phyloP scores from a whole-genome alignment of 1,140 invertebrate genomes.

The Calycopis cecrops region DNA sequence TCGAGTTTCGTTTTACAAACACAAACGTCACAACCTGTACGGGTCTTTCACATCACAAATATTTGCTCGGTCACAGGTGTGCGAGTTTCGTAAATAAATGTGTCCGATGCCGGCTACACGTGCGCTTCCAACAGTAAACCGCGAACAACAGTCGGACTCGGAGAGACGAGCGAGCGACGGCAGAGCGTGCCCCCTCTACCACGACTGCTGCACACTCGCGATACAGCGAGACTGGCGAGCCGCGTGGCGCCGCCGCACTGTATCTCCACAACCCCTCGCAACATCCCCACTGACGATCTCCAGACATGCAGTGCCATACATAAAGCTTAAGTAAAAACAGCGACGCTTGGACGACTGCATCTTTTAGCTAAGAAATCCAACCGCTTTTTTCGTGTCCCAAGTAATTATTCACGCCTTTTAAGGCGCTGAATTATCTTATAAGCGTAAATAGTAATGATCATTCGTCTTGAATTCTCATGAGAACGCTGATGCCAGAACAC shows the following conservation, averaged over 20 bases:
- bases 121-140: conserved; percentile 56
- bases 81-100: conserved; percentile 40
- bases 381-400: conserved; percentile 51
- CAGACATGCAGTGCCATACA: conserved; percentile 27
- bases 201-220: conserved; percentile 56
- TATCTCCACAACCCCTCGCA: conserved; percentile 50
- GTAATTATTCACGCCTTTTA: conserved; percentile 68
- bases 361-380: conserved; percentile 40
- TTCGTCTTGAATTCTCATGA: conserved; percentile 41
- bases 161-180: conserved; percentile 33
- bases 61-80: conserved; percentile 61
- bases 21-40: conserved; percentile 48
- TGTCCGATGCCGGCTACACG: conserved; percentile 47
- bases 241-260: conserved; percentile 31
- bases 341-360: conserved; percentile 30
- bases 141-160: conserved; percentile 56
- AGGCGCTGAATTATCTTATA: conserved; percentile 51
- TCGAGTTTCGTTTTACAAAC: conserved; percentile 40
- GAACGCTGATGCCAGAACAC: conserved; percentile 33
- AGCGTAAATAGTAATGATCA: conserved; percentile 43
- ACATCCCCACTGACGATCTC: conserved; percentile 25
- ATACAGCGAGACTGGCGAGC: conserved; percentile 58
- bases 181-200: conserved; percentile 41
- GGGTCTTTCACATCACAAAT: conserved; percentile 66
- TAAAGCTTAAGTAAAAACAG: conserved; percentile 36